Base-by-base conservation (phyloP, 2,888 invertebrate species). In the Eupithecia abbreviata region DNA sequence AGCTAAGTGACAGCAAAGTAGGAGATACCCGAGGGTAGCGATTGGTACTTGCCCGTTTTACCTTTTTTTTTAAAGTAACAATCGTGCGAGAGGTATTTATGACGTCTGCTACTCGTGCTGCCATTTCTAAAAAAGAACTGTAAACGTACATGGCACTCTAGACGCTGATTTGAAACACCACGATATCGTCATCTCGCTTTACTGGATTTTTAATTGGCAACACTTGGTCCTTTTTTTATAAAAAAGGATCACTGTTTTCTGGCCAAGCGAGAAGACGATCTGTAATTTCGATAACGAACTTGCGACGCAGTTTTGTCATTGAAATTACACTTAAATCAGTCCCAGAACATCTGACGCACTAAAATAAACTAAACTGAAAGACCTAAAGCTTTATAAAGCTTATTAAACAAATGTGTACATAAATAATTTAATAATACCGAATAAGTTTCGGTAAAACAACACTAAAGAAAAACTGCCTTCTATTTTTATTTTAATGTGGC, bases 121-220 rank as follows among this genome's bases (percentile, higher is more conserved):
- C 95, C 94, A 91, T 90, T 90, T 83, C 86, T 86, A 86, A 89
- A 90, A 88, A 86, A 82, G 82, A 79, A 82, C 85, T 82, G 84
- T 89, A 90, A 92, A 91, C 88, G 91, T 94, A 94, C 92, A 92
- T 85, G 94, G 93, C 91, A 92, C 89, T 88, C 92, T 91, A 88
- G 94, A 90, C 95, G 94, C 91, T 94, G 94, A 93, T 94, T 93
- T 95, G 94, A 93, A 86, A 89, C 93, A 93, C 93, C 94, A 94
- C 94, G 78, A 65, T 88, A 81, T 88, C 93, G 92, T 92, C 91
- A 84, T 91, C 90, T 91, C 93, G 92, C 92, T 93, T 73, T 90
- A 85, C 87, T 91, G 90, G 90, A 89, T 75, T 13, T 66, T 75
- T 82, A 81, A 80, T 76, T 73, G 70, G 79, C 78, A 82, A 58